Evolutionary conservation across 2,797 vertebrate genomes (phyloP).

Genomic region (Liparis tanakae): DNA sequence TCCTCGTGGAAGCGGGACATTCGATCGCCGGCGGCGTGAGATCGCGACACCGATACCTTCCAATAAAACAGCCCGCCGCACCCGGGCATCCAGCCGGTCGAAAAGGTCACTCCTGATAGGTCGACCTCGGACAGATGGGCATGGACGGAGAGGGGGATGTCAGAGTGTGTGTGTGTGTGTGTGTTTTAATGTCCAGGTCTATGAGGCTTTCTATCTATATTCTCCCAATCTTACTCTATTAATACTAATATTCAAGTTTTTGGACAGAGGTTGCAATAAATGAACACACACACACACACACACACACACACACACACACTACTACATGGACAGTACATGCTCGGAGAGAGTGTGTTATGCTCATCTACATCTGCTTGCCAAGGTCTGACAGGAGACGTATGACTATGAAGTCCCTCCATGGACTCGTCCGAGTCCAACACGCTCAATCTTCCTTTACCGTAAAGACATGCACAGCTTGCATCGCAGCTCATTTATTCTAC

Average conservation of each 20-base stretch:
- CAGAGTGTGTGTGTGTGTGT: constrained; percentile 1
- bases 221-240: background rate
- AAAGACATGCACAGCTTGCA: constrained; percentile 5
- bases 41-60: constrained; percentile 75
- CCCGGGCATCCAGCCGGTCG: constrained; percentile 65
- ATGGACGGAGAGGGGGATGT: constrained; percentile 41
- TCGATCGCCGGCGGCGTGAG: constrained; percentile 75
- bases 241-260: constrained; percentile 22
- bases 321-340: constrained; percentile 21
- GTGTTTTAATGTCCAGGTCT: constrained; percentile 4
- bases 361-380: constrained; percentile 63
- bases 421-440: constrained; percentile 15
- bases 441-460: constrained; percentile 4
- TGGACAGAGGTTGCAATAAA: constrained; percentile 1
- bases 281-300: background rate
- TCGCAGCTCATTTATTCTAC: constrained; percentile 10
- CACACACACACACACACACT: constrained; percentile 33
- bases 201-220: background rate
- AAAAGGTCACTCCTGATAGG: constrained; percentile 77
- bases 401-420: constrained; percentile 30
- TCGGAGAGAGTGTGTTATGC: constrained; percentile 54
- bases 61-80: constrained; percentile 76
- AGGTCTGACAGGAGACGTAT: constrained; percentile 60
- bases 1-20: constrained; percentile 84
- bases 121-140: constrained; percentile 76